Evolutionary conservation across 2,888 invertebrate genomes (phyloP).

Genomic region (Lithophane ornitopus): DNA sequence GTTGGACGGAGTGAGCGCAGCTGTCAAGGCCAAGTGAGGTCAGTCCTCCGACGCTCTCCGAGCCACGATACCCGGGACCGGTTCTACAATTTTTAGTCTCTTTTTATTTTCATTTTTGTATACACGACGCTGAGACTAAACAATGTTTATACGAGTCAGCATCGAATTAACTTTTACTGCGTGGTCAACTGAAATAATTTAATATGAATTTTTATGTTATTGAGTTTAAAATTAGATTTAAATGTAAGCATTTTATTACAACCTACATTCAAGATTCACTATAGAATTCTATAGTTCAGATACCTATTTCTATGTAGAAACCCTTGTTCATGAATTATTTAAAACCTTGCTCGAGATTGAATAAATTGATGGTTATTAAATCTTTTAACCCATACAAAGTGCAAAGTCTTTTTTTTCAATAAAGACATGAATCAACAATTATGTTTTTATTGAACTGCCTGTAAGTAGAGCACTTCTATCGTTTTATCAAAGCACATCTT

Average conservation of each 20-base stretch:
- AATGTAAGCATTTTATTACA: conserved; percentile 35
- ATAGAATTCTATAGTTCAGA: conserved; percentile 24
- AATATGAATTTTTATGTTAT: conserved; percentile 69
- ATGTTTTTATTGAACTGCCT: conserved; percentile 11
- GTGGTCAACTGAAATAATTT: conserved; percentile 80
- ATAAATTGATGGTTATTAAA: conserved; percentile 49
- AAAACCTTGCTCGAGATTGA: conserved; percentile 34
- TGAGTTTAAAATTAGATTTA: conserved; percentile 59
- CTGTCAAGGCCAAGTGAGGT: conserved; percentile 91
- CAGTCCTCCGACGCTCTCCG: conserved; percentile 89
- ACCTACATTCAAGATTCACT: conserved; percentile 20
- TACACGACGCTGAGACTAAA: conserved; percentile 90
- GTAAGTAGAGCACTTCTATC: conserved; percentile 22
- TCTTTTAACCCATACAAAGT: conserved; percentile 27
- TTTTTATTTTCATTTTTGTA: conserved; percentile 91
- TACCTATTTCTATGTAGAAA: conserved; percentile 30
- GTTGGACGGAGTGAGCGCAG: conserved; percentile 85
- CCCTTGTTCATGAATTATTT: conserved; percentile 46
- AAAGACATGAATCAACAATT: conserved; percentile 22
- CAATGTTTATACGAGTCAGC: conserved; percentile 89
- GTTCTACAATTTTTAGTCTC: conserved; percentile 90
- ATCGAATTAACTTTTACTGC: conserved; percentile 88
- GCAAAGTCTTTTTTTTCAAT: conserved; percentile 15
- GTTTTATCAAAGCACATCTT: conserved; percentile 33
- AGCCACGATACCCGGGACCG: conserved; percentile 88